Conservation (phyloP, 2,113 vertebrate genomes). For the Holacanthus passer region DNA sequence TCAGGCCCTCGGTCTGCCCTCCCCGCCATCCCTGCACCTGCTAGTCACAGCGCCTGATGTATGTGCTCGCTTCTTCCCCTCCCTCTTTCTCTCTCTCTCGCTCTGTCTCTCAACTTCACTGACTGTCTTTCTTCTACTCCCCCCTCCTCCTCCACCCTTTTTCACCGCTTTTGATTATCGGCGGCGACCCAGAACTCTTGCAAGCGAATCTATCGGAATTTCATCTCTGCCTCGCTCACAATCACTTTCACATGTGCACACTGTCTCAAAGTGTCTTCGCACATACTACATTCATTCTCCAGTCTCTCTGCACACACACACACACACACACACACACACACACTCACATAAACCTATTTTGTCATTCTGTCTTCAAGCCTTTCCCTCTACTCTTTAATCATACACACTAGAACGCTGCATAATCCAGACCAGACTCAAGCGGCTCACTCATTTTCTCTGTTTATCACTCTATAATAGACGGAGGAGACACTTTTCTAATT, state of each 20-base stretch:
- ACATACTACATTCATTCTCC: slow-evolving; percentile 1
- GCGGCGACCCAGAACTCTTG: slow-evolving; percentile 60
- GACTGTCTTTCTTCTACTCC: slow-evolving; percentile 69
- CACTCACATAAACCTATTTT: slow-evolving; percentile 28
- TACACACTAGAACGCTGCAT: slow-evolving; percentile 36
- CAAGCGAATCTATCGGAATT: slow-evolving; percentile 65
- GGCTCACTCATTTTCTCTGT: slow-evolving; percentile 23
- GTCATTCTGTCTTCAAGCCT: slow-evolving; percentile 37
- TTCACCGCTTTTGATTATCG: slow-evolving; percentile 76
- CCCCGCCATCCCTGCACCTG: slow-evolving; percentile 80
- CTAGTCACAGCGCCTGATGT: slow-evolving; percentile 76
- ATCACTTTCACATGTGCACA: slow-evolving; percentile 48
- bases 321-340: not conserved
- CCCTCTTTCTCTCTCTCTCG: slow-evolving; percentile 9
- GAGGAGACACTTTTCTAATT: slow-evolving; percentile 27
- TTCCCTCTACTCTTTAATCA: slow-evolving; percentile 55
- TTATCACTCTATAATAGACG: slow-evolving; percentile 26
- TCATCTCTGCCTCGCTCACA: slow-evolving; percentile 63
- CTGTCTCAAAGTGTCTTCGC: slow-evolving; percentile 21
- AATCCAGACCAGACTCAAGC: slow-evolving; percentile 40
- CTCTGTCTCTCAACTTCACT: slow-evolving; percentile 65
- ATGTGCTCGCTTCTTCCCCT: slow-evolving; percentile 60
- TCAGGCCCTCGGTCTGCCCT: slow-evolving; percentile 66
- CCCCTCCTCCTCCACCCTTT: not conserved
- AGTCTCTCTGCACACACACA: not conserved